Percentiles rank a stretch among this genome's conserved stretches.
Evolutionary conservation across 2,797 vertebrate species (phyloP).

Genomic region (Choloepus didactylus): DNA sequence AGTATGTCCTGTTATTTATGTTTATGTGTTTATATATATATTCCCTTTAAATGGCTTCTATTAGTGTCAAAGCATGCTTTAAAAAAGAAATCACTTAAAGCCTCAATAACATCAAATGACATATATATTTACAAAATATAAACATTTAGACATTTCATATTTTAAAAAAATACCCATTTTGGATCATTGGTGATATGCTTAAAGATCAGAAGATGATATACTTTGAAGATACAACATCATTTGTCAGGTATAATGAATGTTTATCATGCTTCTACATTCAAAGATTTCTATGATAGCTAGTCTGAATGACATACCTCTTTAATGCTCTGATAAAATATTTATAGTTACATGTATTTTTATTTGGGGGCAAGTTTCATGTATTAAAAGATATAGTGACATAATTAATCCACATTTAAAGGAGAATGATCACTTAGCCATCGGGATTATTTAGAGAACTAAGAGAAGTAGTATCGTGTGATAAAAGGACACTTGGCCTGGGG

Average conservation of each 20-base stretch:
- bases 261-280: not conserved
- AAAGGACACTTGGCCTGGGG: not conserved
- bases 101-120: constrained; percentile 70
- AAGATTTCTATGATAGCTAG: constrained; percentile 28
- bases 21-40: constrained; percentile 67
- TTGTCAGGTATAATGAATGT: constrained; percentile 57
- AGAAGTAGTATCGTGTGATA: not conserved
- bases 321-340: constrained; percentile 23
- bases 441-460: not conserved
- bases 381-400: not conserved
- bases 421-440: not conserved
- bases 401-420: not conserved
- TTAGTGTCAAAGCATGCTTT: constrained; percentile 74
- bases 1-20: constrained; percentile 67
- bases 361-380: not conserved
- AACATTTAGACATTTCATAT: constrained; percentile 82
- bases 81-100: constrained; percentile 76
- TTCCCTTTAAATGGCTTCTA: constrained; percentile 67
- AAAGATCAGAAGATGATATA: constrained; percentile 19
- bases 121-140: constrained; percentile 73
- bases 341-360: not conserved
- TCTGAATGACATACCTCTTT: constrained; percentile 1
- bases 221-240: not conserved
- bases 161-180: constrained; percentile 82
- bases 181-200: constrained; percentile 70